Conservation (phyloP, 2,888 invertebrate species). For the Muschampia plurimacula region DNA sequence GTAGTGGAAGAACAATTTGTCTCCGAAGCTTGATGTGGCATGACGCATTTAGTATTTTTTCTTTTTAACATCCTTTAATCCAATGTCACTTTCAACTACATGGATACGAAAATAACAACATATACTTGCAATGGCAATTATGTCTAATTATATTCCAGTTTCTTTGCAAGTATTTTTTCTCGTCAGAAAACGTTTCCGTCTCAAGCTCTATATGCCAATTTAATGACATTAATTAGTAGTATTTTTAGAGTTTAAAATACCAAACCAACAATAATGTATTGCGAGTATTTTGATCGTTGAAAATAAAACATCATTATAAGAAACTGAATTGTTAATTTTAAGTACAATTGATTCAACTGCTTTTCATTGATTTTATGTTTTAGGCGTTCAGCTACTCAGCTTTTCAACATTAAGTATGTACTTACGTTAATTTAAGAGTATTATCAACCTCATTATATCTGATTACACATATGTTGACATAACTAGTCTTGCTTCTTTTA, state of each 20-base stretch:
- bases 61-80: conserved; percentile 56
- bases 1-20: conserved; percentile 52
- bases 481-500: not conserved
- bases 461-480: no score
- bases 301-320: not conserved
- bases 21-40: conserved; percentile 57
- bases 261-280: not conserved
- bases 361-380: not conserved
- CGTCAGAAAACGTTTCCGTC: conserved; percentile 28
- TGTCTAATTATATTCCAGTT: conserved; percentile 36
- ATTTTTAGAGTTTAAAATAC: not conserved
- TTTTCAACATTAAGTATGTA: not conserved
- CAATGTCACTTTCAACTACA: conserved; percentile 61
- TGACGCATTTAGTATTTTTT: conserved; percentile 57
- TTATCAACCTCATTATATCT: no score
- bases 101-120: conserved; percentile 38
- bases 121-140: conserved; percentile 37
- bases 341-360: not conserved
- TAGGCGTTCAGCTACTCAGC: not conserved
- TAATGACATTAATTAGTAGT: conserved; percentile 5
- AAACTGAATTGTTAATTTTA: not conserved
- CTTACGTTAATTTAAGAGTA: no score
- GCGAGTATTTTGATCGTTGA: not conserved
- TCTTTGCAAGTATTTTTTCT: conserved; percentile 28
- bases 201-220: conserved; percentile 17